Conservation (phyloP, 2,888 invertebrate genomes). For the Chrysotoxum bicinctum region DNA sequence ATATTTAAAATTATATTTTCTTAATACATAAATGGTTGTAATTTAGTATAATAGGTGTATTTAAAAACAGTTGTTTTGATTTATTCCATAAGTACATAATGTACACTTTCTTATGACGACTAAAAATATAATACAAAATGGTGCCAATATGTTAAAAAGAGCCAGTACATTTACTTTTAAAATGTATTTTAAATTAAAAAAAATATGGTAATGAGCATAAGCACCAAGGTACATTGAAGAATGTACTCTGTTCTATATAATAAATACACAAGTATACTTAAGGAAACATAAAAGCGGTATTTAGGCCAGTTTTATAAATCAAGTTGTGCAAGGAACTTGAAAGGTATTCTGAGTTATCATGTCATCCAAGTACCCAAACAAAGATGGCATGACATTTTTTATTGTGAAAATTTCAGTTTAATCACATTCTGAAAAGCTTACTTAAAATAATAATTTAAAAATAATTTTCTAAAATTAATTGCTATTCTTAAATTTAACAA, state of each 20-base stretch:
- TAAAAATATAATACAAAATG: background rate
- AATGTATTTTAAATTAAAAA: background rate
- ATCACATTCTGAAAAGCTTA: background rate
- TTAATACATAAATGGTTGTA: no score
- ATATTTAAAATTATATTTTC: no score
- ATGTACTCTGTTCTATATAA: background rate
- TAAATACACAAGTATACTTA: background rate
- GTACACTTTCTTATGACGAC: background rate
- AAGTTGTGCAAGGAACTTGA: no score
- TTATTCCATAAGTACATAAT: background rate
- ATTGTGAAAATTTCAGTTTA: background rate
- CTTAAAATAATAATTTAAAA: background rate
- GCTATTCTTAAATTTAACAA: background rate
- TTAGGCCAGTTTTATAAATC: background rate
- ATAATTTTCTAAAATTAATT: background rate
- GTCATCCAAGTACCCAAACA: background rate
- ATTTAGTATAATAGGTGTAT: background rate
- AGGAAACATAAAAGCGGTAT: background rate
- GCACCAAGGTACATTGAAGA: background rate
- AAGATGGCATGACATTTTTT: background rate
- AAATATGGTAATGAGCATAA: background rate
- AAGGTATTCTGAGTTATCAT: no score
- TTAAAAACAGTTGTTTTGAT: background rate
- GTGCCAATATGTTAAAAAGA: background rate
- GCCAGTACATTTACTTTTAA: background rate